Conservation (phyloP, 2,113 vertebrate genomes). For the Micromys minutus region DNA sequence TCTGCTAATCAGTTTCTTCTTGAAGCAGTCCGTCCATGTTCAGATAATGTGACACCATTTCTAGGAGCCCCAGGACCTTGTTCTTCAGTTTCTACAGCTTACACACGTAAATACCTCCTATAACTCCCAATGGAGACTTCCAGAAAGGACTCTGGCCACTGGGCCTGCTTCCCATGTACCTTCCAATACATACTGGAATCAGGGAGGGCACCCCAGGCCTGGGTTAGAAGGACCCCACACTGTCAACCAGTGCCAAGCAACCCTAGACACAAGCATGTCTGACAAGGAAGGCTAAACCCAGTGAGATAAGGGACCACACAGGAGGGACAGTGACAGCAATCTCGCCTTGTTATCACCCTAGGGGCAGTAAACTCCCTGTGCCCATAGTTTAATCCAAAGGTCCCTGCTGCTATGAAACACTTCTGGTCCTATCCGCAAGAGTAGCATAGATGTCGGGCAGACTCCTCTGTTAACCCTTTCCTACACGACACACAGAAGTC, state of each 20-base stretch:
- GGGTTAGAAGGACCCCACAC: neutral
- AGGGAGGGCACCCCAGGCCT: too few species aligned
- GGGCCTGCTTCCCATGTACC: too few species aligned
- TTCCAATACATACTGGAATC: too few species aligned
- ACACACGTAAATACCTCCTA: neutral
- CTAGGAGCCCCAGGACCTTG: neutral
- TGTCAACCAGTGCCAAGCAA: neutral
- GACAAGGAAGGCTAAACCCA: neutral
- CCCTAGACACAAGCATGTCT: neutral
- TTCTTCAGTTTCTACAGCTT: neutral
- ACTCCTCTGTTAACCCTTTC: neutral
- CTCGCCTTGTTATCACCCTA: neutral
- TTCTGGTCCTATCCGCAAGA: neutral
- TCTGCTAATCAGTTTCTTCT: neutral
- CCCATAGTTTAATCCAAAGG: neutral
- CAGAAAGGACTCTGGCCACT: neutral
- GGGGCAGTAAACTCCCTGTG: neutral
- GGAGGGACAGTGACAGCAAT: neutral
- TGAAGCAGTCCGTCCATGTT: neutral
- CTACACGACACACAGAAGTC: neutral
- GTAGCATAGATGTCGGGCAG: neutral
- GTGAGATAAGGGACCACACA: too few species aligned
- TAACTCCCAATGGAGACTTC: neutral
- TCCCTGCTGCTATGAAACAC: too few species aligned
- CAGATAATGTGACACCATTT: neutral